These are phyloP conservation scores for Acholoe squamosa DNA, from an alignment of 2,888 invertebrate genomes.

Conservation along the genomic window DNA sequence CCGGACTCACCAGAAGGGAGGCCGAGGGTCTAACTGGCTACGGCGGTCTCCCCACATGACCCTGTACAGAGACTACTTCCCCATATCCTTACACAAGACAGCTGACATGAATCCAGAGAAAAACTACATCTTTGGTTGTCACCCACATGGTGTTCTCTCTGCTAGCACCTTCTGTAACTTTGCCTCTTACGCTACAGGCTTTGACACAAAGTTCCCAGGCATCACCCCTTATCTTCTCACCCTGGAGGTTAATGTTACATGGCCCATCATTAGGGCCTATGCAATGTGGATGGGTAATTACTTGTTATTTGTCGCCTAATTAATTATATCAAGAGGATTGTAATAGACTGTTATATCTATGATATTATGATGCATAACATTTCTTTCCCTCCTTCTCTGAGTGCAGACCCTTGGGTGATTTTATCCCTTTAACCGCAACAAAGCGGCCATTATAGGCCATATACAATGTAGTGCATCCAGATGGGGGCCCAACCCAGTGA, in stretches of 20 bases:
- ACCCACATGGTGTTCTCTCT: slow-evolving; percentile 91
- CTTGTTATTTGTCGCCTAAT: not conserved
- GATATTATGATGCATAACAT: no score
- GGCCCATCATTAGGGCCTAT: slow-evolving; percentile 90
- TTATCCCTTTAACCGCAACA: no score
- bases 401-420: no score
- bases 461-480: no score
- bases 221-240: slow-evolving; percentile 85
- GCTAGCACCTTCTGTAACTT: slow-evolving; percentile 92
- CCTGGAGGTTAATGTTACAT: slow-evolving; percentile 89
- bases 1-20: slow-evolving; percentile 85
- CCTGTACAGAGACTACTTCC: slow-evolving; percentile 90
- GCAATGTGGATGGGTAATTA: slow-evolving; percentile 85
- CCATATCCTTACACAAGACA: slow-evolving; percentile 91
- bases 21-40: slow-evolving; percentile 85
- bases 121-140: slow-evolving; percentile 92
- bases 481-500: no score
- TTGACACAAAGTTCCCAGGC: slow-evolving; percentile 84
- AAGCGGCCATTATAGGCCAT: no score
- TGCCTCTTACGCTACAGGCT: slow-evolving; percentile 86
- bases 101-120: slow-evolving; percentile 90
- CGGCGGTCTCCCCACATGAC: slow-evolving; percentile 89
- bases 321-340: no score
- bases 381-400: no score
- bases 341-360: no score